A percentile compares a stretch with the other conserved stretches of the same genome.
phyloP scores from a whole-genome alignment of 2,888 invertebrate genomes.

The Octodonta nipae region DNA sequence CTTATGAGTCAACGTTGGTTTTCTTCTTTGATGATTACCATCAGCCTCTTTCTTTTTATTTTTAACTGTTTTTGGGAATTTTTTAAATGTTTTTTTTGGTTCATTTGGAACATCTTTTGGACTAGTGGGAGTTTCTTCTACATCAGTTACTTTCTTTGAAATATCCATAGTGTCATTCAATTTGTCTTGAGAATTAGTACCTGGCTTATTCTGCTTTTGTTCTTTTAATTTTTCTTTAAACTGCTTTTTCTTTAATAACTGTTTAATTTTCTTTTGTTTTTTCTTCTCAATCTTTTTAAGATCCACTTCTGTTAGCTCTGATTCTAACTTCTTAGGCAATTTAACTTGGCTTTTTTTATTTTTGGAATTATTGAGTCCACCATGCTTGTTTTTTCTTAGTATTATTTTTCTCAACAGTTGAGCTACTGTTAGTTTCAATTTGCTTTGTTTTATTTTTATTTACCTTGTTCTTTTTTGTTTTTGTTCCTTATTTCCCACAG shows the following conservation, averaged over 20 bases:
- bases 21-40: slow-evolving; percentile 25
- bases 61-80: slow-evolving; percentile 9
- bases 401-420: slow-evolving; percentile 6
- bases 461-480: not conserved
- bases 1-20: slow-evolving; percentile 27
- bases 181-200: not conserved
- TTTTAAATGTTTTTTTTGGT: slow-evolving; percentile 5
- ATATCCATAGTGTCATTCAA: not conserved
- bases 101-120: slow-evolving; percentile 8
- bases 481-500: not conserved
- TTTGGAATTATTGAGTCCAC: not conserved
- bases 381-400: slow-evolving; percentile 2
- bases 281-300: slow-evolving; percentile 22
- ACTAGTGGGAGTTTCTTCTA: slow-evolving; percentile 1
- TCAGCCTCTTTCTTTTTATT: slow-evolving; percentile 15
- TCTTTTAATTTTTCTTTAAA: slow-evolving; percentile 14
- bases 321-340: slow-evolving; percentile 4
- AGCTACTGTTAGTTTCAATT: not conserved
- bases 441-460: not conserved
- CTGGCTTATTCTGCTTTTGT: slow-evolving; percentile 10
- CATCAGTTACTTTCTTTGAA: not conserved
- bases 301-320: slow-evolving; percentile 15
- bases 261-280: slow-evolving; percentile 19
- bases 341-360: not conserved
- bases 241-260: slow-evolving; percentile 19